phyloP scores from a whole-genome alignment of 1,140 invertebrate genomes.

The Physella acuta region DNA sequence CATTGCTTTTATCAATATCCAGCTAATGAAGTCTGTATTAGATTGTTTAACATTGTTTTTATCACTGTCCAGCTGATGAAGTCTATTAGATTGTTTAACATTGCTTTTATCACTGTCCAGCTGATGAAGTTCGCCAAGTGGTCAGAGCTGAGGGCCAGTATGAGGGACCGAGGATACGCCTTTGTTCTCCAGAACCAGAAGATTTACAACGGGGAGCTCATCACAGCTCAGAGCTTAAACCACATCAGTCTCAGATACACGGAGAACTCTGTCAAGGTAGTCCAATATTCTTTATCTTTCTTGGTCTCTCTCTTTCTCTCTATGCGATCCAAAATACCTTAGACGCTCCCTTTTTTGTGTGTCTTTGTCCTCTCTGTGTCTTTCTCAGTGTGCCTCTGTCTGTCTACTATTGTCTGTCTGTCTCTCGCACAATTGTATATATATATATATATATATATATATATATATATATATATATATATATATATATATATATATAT shows the following conservation, averaged over 20 bases:
- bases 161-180: conserved; percentile 31
- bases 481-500: no score
- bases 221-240: conserved; percentile 29
- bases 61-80: not conserved
- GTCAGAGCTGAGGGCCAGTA: conserved; percentile 23
- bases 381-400: no score
- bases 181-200: conserved; percentile 27
- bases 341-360: no score
- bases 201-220: not conserved
- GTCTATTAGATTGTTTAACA: not conserved
- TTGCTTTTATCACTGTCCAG: not conserved
- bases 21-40: not conserved
- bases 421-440: no score
- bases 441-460: no score
- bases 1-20: not conserved
- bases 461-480: no score
- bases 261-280: conserved; percentile 11
- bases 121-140: conserved; percentile 2
- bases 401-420: no score
- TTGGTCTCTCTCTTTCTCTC: no score
- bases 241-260: conserved; percentile 27
- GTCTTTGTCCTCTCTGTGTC: no score
- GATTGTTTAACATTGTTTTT: not conserved
- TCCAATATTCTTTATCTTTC: no score
- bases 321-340: no score